phyloP scores from a whole-genome alignment of 1,140 invertebrate species.

The Schlechtendalia chinensis region DNA sequence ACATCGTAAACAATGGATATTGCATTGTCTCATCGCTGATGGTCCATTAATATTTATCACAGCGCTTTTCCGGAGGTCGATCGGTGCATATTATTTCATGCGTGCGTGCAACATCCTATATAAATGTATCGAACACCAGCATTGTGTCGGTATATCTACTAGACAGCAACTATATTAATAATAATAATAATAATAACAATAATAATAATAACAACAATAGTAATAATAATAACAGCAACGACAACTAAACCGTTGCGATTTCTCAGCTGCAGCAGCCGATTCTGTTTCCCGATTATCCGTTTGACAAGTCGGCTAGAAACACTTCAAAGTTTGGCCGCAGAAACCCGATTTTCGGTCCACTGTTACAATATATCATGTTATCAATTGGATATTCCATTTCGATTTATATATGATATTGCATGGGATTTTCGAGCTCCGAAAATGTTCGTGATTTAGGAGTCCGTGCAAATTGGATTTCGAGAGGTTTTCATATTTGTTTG shows the following conservation, averaged over 20 bases:
- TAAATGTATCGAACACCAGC: background rate
- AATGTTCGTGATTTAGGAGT: background rate
- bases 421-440: background rate
- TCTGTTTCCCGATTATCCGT: background rate
- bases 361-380: background rate
- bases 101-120: background rate
- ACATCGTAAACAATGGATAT: constrained; percentile 9
- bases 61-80: constrained; percentile 21
- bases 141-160: background rate
- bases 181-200: background rate
- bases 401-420: background rate
- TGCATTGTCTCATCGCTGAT: background rate
- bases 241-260: background rate
- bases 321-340: background rate
- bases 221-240: background rate
- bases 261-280: background rate
- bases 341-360: background rate
- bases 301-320: background rate
- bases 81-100: constrained; percentile 8
- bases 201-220: background rate
- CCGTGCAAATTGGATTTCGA: too few relatives aligned
- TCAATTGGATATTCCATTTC: background rate
- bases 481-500: too few relatives aligned
- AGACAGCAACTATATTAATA: background rate
- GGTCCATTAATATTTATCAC: constrained; percentile 8